phyloP scores from a whole-genome alignment of 1,140 invertebrate species.

The Diprion similis region DNA sequence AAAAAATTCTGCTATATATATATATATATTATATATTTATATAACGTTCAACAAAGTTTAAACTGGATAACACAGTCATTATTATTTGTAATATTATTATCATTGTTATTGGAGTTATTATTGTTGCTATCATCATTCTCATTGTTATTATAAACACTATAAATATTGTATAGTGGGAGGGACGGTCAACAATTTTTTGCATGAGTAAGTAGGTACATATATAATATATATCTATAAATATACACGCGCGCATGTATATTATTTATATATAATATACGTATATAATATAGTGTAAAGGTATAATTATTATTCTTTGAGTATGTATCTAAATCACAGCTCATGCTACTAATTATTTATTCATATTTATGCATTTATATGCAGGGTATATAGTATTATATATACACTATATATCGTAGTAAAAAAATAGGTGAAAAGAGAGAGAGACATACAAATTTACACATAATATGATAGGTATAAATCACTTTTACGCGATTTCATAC shows the following conservation, averaged over 20 bases:
- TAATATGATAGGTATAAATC: too few species aligned
- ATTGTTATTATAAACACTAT: too few species aligned
- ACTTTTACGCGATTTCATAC: too few species aligned
- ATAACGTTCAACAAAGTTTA: neutral
- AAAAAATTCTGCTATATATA: too few species aligned
- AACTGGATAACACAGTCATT: neutral
- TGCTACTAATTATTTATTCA: conserved; percentile 60
- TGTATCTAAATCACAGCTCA: conserved; percentile 63
- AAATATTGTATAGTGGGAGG: neutral
- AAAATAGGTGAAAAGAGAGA: too few species aligned
- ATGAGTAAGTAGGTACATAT: neutral
- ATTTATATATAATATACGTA: conserved; percentile 19
- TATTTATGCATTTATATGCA: neutral
- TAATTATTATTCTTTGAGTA: conserved; percentile 53
- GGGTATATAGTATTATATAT: too few species aligned
- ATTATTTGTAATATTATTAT: neutral
- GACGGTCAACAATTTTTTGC: conserved; percentile 6
- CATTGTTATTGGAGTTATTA: neutral
- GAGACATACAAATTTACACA: too few species aligned
- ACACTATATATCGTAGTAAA: too few species aligned
- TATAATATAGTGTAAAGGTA: conserved; percentile 24
- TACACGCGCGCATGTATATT: conserved; percentile 5
- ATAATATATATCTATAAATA: conserved; percentile 5
- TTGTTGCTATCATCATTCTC: too few species aligned
- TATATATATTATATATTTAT: too few species aligned